Evolutionary conservation across 23 tunicate genomes (phyloP), one percentile per base, ranked within the genome.

Genomic region (Styela plicata): DNA sequence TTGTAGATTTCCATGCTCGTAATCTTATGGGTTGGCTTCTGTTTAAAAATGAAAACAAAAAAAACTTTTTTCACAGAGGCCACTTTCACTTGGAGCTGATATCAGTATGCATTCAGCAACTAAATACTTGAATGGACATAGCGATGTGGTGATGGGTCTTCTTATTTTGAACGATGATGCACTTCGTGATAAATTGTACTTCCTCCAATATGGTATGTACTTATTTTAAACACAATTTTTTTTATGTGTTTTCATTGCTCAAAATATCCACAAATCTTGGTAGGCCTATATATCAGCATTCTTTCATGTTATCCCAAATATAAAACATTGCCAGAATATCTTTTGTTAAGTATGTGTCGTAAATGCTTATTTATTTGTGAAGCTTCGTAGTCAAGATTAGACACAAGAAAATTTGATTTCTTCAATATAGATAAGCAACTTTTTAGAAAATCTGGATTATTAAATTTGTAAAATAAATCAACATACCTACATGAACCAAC

Each of bases 141-240:
- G 89, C 71, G 99, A 95, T 75, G 99, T 95, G 5, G 96, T 95
- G 3, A 95, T 95, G 99, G 99, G 99, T n/a, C 63, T 95, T 71
- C 76, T 95, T 29, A 68, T 81, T 22, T 65, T 83, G 2, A 95
- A 82, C 74, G 36, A 73, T 57, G 88, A 89, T 13, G 92, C 91
- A 30, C 64, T 95, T 17, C 37, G 85, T 24, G 74, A 95, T 18
- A 79, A 83, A 63, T 84, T 95, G 28, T 61, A 79, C 18, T 95
- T 95, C 76, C 69, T 90, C 52, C 99, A 95, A 82, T 95, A 86
- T 84, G 99, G 98, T 93, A 52, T 63, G 70, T 74, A 13, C 1
- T 13, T 44, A 73, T 69, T 69, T 23, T 20, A 22, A 69, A 18
- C 27, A 24, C 24, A 17, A 22, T 69, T 69, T 22, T 69, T 19